A percentile compares a stretch with the other conserved stretches of the same genome.
These are phyloP conservation scores for Halesus radiatus DNA, from an alignment of 1,140 invertebrate genomes.

Conservation along the genomic window DNA sequence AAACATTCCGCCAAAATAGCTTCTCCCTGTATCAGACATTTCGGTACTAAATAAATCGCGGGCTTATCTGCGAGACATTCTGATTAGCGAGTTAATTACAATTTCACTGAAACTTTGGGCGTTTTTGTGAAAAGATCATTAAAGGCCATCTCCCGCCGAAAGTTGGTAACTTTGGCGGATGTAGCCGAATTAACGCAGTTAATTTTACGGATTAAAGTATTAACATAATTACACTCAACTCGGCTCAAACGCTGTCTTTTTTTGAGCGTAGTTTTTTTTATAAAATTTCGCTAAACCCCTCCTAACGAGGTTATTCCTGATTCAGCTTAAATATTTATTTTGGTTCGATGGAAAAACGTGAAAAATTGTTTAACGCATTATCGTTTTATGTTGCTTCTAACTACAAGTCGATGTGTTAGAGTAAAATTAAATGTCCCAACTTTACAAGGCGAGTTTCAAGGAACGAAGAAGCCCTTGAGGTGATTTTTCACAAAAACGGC, in stretches of 20 bases:
- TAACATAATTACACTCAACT: constrained; percentile 13
- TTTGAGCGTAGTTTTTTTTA: not conserved
- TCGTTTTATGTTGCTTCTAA: too few species aligned
- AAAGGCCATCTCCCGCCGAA: not conserved
- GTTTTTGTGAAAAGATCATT: constrained; percentile 17
- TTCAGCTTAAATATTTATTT: not conserved
- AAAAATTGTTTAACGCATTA: too few species aligned
- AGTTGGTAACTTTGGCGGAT: constrained; percentile 11
- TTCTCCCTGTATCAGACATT: not conserved
- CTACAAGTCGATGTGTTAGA: too few species aligned
- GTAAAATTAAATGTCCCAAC: too few species aligned
- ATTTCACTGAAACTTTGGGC: constrained; percentile 9
- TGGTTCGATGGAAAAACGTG: not conserved
- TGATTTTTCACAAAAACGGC: too few species aligned
- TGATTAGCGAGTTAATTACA: constrained; percentile 13
- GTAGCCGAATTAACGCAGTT: constrained; percentile 13
- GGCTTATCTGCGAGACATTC: not conserved
- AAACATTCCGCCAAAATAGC: too few species aligned
- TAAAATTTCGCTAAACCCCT: not conserved
- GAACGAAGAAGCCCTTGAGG: too few species aligned
- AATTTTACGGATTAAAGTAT: constrained; percentile 16
- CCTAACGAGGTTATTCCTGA: not conserved
- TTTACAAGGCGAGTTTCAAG: too few species aligned
- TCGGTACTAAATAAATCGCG: not conserved
- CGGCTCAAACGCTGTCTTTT: not conserved